Percentiles rank a stretch among this genome's conserved stretches.
phyloP scores from a whole-genome alignment of 2,888 invertebrate genomes.

The Lasioglossum leucozonium region DNA sequence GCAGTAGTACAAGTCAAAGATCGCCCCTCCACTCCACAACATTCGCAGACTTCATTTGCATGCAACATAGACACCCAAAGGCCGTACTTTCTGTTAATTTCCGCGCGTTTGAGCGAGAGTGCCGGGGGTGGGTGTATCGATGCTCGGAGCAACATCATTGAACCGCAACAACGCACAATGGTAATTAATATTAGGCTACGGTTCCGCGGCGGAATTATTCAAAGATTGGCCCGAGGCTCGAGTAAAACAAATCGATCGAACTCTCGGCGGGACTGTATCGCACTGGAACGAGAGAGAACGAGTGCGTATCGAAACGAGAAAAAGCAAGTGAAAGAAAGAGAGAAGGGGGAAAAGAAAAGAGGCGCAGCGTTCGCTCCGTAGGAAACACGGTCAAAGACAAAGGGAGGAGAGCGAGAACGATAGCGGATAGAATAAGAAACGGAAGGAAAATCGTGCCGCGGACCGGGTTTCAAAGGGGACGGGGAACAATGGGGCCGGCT shows the following conservation, averaged over 20 bases:
- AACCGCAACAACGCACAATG: background rate
- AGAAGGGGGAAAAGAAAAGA: background rate
- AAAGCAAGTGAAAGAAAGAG: background rate
- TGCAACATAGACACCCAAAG: background rate
- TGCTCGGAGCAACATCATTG: background rate
- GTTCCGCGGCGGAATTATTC: background rate
- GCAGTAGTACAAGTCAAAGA: background rate
- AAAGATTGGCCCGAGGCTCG: constrained; percentile 4
- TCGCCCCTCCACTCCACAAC: background rate
- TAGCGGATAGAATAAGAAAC: constrained; percentile 42
- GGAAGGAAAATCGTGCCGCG: constrained; percentile 52
- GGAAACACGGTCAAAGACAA: constrained; percentile 53
- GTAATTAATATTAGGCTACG: background rate
- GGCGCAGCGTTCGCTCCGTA: background rate
- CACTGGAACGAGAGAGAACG: background rate
- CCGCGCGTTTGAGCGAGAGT: background rate
- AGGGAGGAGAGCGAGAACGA: constrained; percentile 10
- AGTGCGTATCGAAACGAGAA: background rate
- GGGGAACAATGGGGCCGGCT: constrained; percentile 44
- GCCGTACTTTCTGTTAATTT: background rate
- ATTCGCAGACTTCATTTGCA: background rate
- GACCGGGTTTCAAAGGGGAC: constrained; percentile 47
- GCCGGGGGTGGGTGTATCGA: background rate
- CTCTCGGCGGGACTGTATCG: background rate
- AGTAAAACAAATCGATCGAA: constrained; percentile 7